Evolutionary conservation across 2,888 invertebrate species (phyloP).

Genomic region (Sinotaia quadrata): DNA sequence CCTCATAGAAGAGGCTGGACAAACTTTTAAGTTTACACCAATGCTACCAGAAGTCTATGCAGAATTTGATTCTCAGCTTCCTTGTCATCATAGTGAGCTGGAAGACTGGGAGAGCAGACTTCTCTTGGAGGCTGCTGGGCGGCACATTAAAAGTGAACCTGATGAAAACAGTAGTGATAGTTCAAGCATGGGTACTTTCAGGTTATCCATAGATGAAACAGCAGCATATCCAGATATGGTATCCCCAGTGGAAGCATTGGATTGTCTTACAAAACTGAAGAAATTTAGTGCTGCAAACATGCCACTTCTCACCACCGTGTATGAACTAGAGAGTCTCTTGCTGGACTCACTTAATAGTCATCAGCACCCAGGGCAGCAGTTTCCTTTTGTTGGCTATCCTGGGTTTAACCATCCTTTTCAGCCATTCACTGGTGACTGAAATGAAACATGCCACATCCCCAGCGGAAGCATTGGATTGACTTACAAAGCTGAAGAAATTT

Average conservation of each 20-base stretch:
- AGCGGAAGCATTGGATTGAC: slow-evolving; percentile 27
- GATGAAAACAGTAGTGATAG: slow-evolving; percentile 11
- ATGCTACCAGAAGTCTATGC: slow-evolving; percentile 30
- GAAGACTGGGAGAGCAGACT: slow-evolving; percentile 33
- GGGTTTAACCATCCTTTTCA: background rate
- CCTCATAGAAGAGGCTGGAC: slow-evolving; percentile 29
- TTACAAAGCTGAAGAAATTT: slow-evolving; percentile 29
- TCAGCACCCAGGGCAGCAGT: background rate
- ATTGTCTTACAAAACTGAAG: slow-evolving; percentile 29
- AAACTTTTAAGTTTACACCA: slow-evolving; percentile 28
- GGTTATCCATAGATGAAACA: background rate
- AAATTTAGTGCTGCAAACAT: slow-evolving; percentile 23
- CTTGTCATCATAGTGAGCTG: slow-evolving; percentile 27
- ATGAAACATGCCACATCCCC: no score
- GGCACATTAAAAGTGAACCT: slow-evolving; percentile 30
- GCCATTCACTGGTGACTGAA: background rate
- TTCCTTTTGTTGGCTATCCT: background rate
- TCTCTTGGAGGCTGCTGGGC: slow-evolving; percentile 18
- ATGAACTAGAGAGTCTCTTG: slow-evolving; percentile 20
- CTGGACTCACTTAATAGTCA: slow-evolving; percentile 22
- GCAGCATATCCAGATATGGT: background rate
- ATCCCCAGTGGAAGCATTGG: slow-evolving; percentile 26
- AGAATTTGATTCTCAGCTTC: slow-evolving; percentile 33
- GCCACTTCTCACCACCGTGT: slow-evolving; percentile 22
- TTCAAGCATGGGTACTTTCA: background rate